phyloP scores from a whole-genome alignment of 2,797 vertebrate genomes.

The Lagocephalus sceleratus region DNA sequence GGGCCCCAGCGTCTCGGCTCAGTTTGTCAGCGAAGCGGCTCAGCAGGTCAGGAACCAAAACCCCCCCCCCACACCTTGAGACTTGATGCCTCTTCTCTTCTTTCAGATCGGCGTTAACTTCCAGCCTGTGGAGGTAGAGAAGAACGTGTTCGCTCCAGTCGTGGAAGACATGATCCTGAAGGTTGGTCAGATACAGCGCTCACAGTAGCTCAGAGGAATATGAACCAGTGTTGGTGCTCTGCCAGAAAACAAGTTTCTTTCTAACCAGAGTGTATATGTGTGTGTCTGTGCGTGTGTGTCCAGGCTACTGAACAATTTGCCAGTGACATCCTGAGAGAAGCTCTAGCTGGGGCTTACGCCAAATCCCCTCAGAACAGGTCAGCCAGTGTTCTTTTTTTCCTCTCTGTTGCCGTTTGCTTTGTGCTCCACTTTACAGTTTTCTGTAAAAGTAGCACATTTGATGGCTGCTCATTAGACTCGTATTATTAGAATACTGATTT shows the following conservation, averaged over 20 bases:
- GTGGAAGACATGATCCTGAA: conserved; percentile 96
- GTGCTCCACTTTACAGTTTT: conserved; percentile 22
- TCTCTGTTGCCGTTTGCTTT: conserved; percentile 12
- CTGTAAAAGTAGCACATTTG: background rate
- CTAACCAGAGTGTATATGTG: conserved; percentile 24
- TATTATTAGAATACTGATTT: background rate
- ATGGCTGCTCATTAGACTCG: background rate
- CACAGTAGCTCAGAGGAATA: conserved; percentile 10
- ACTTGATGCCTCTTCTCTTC: conserved; percentile 20
- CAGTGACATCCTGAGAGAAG: conserved; percentile 90
- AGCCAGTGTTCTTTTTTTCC: conserved; percentile 21
- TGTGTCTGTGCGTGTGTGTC: conserved; percentile 6
- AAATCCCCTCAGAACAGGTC: conserved; percentile 92
- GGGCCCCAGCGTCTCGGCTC: conserved; percentile 79
- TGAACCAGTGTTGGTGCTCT: conserved; percentile 16
- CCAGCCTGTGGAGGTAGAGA: conserved; percentile 89
- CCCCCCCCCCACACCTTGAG: background rate
- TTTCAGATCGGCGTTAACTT: conserved; percentile 88
- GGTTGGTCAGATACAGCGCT: conserved; percentile 68
- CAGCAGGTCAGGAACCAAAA: conserved; percentile 81
- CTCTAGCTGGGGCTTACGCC: conserved; percentile 85
- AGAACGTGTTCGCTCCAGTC: conserved; percentile 86
- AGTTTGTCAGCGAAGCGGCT: conserved; percentile 85
- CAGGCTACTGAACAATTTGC: conserved; percentile 94
- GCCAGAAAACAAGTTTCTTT: conserved; percentile 5